Conservation (phyloP, 2,113 vertebrate species). For the Irena cyanogastra region DNA sequence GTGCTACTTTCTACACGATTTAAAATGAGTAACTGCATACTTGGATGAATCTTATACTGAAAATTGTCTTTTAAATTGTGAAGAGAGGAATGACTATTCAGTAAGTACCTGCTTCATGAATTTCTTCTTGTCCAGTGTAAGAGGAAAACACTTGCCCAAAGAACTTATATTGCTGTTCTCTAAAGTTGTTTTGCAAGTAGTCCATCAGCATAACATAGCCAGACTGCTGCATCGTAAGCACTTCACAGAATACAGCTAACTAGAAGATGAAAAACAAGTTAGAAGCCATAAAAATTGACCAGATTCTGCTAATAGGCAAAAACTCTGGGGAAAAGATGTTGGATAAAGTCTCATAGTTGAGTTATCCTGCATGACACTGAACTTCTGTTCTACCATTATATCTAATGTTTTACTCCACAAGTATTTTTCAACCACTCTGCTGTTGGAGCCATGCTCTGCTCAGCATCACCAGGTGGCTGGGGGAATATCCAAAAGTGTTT, state of each 20-base stretch:
- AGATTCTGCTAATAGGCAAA: neutral
- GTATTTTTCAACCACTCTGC: neutral
- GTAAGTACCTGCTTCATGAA: constrained; percentile 83
- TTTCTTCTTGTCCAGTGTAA: constrained; percentile 91
- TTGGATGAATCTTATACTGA: neutral
- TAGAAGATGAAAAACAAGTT: constrained; percentile 46
- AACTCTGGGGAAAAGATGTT: neutral
- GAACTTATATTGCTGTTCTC: constrained; percentile 88
- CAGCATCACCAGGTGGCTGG: neutral
- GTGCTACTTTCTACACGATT: neutral
- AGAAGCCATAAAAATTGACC: neutral
- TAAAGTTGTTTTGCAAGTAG: constrained; percentile 95
- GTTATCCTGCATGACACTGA: neutral
- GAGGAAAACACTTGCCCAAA: constrained; percentile 94
- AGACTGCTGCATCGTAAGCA: constrained; percentile 97
- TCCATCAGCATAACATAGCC: constrained; percentile 98
- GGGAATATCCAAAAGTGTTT: neutral
- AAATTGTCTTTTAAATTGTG: neutral
- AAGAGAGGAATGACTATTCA: neutral
- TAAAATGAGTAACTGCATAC: neutral
- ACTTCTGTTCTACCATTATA: neutral
- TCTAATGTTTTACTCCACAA: neutral
- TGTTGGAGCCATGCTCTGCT: neutral
- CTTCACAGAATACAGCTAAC: constrained; percentile 93
- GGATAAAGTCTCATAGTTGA: neutral